These are phyloP conservation scores for Platycnemis pennipes DNA, from an alignment of 2,888 invertebrate genomes.

Conservation along the genomic window DNA sequence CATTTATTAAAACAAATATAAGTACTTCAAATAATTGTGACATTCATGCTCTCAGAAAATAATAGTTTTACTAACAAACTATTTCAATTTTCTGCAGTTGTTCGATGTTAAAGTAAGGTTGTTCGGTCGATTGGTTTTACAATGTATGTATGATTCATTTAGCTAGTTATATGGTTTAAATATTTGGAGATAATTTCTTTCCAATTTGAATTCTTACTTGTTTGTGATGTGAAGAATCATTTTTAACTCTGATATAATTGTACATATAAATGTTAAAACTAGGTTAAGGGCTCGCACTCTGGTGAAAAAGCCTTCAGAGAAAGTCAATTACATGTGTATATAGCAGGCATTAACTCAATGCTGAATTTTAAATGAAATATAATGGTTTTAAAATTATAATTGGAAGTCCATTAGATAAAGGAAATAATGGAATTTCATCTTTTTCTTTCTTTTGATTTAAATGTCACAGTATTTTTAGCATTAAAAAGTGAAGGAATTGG, in stretches of 20 bases:
- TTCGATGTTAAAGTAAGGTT: background rate
- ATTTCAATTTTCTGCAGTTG: background rate
- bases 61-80: background rate
- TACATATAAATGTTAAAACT: background rate
- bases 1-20: background rate
- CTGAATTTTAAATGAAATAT: background rate
- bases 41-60: background rate
- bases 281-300: background rate
- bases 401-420: background rate
- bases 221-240: background rate
- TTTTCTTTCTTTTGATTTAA: background rate
- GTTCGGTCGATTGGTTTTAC: too few relatives aligned
- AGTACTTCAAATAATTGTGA: background rate
- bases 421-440: background rate
- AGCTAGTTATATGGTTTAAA: background rate
- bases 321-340: conserved; percentile 6
- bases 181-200: background rate
- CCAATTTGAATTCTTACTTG: background rate
- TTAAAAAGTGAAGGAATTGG: background rate
- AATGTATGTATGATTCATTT: background rate
- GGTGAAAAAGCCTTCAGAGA: background rate
- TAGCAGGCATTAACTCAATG: background rate
- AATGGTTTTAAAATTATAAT: background rate
- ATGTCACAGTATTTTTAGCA: background rate
- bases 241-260: background rate